phyloP scores from a whole-genome alignment of 2,113 vertebrate species.

The Rissa tridactyla region DNA sequence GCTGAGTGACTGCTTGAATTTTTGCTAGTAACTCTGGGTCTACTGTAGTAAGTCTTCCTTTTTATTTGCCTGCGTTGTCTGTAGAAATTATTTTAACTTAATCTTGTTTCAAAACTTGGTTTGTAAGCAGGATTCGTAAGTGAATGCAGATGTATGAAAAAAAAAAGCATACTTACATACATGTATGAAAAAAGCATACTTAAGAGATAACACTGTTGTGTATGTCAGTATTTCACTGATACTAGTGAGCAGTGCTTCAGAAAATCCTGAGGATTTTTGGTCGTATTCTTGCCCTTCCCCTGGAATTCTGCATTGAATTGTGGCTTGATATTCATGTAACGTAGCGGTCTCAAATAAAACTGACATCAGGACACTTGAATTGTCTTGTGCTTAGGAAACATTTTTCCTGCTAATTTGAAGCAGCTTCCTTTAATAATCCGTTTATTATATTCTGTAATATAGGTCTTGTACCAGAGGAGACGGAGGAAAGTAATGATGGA shows the following conservation, averaged over 20 bases:
- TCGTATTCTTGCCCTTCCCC: not conserved
- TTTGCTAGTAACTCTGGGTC: not conserved
- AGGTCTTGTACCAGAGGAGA: constrained; percentile 94
- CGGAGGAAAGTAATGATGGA: constrained; percentile 82
- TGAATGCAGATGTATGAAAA: not conserved
- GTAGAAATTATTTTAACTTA: not conserved
- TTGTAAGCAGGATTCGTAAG: not conserved
- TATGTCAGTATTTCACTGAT: not conserved
- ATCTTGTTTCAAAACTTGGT: not conserved
- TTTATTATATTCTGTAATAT: constrained; percentile 19
- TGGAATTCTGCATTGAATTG: not conserved
- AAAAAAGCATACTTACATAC: too few relatives aligned
- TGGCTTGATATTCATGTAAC: not conserved
- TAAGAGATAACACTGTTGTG: not conserved
- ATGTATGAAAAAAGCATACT: not conserved
- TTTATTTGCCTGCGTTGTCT: not conserved
- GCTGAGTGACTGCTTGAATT: not conserved
- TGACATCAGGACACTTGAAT: not conserved
- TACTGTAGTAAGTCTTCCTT: not conserved
- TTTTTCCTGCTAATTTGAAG: constrained; percentile 18
- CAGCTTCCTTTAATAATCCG: not conserved
- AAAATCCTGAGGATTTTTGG: not conserved
- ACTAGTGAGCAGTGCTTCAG: not conserved
- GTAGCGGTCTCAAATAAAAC: not conserved
- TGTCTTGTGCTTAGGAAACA: not conserved